Evolutionary conservation across 2,888 invertebrate species (phyloP), one percentile per base, ranked within the genome.

Genomic region (Bellardia pandia): DNA sequence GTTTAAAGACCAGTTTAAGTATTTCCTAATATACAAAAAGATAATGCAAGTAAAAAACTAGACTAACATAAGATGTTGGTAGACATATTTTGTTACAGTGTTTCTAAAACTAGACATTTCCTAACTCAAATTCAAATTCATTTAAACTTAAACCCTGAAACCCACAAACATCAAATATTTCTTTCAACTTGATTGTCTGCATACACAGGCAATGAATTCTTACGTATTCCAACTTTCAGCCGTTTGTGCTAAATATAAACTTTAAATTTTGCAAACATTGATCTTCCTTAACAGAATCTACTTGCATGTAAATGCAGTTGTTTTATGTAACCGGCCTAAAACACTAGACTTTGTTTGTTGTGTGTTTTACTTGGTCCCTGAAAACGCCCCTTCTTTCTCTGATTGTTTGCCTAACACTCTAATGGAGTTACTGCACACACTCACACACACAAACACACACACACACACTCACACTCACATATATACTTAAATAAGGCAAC

Each of bases 241-340:
- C 0, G 6, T 37, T 37, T 37, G 37, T 37, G 6, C 1, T 37
- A 6, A 37, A 5, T 9, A 53, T 40, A 56, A 71, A 40, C 3
- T 37, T 11, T 8, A 2, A 23, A 23, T 23, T 23, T 51, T 51
- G 9, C 13, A 45, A 30, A 14, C 60, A 74, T 62, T 75, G 48
- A 51, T 51, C 16, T 37, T 45, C 3, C n/a, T 23, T 37, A 13
- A 37, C 33, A 11, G 6, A 45, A 9, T 45, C 45, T 11, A 0
- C 60, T 42, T 9, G 0, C 16, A 33, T 9, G 0, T 37, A 33
- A 6, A 74, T 62, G n/a, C 62, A 75, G 33, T 62, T 75, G 74
- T 56, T 75, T 16, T n/a, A 75, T 48, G 60, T 48, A 14, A 75
- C 62, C 13, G 14, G 33, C 51, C 48, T 51, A 62, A 60, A 60